Evolutionary conservation across 2,113 vertebrate species (phyloP), one percentile per base, ranked within the genome.

Genomic region (Lepidiolamprologus cunningtoni): DNA sequence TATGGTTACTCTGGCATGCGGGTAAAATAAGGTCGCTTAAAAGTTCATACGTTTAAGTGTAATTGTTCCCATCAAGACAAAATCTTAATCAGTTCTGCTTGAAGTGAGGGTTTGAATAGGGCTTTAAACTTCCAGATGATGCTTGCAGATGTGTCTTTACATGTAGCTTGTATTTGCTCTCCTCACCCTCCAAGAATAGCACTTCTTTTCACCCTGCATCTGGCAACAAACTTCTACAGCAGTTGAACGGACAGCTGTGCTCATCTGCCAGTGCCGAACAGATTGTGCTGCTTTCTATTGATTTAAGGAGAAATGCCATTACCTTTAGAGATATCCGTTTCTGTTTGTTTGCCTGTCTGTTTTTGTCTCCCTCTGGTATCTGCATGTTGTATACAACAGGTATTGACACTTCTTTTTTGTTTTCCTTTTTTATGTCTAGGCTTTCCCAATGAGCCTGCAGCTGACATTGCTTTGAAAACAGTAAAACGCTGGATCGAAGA

Each of bases 361-460:
- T 81, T 90, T n/a, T 88, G 37, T 84, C 63, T 89, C 80, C 83
- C 13, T 88, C 82, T 82, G 76, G 23, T 28, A 86, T 85, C 37
- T 92, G 79, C 78, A 86, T 85, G 88, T 84, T 87, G 52, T 45
- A 87, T 83, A 82, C 73, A 91, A 90, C 83, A 87, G 16, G 17
- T 89, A 92, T 85, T 92, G 80, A 89, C 88, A 78, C 52, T 23
- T 84, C 76, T 55, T 85, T 86, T 35, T 89, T 58, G 90, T 61
- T 68, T 83, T 87, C 33, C 89, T 54, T 91, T 61, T 89, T 78
- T 31, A 61, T 78, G 17, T 78, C 73, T 79, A 99, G 99, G 99
- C 82, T 99, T 99, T 91, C 99, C 99, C 80, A 99, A 99, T 42
- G 98, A 99, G 84, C 98, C 98, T 84, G 99, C 99, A 87, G 98